These are phyloP conservation scores for Trichosurus vulpecula DNA, from an alignment of 2,797 vertebrate species.

Conservation along the genomic window DNA sequence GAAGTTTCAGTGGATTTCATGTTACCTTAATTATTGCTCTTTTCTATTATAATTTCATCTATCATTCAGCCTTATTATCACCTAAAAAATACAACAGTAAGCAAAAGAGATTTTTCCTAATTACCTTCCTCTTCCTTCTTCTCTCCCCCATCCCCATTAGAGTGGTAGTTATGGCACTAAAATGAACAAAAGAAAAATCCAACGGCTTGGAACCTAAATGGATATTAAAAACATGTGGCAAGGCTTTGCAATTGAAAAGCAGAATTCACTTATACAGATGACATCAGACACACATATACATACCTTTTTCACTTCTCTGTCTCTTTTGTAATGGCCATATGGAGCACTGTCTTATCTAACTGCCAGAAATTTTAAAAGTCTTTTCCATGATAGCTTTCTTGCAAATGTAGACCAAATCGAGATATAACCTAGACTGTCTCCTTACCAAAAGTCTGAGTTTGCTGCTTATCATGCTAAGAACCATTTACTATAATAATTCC, in stretches of 20 bases:
- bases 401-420: slow-evolving; percentile 61
- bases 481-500: slow-evolving; percentile 61
- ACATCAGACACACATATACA: not conserved
- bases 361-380: slow-evolving; percentile 61
- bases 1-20: slow-evolving; percentile 78
- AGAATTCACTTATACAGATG: slow-evolving; percentile 13
- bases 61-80: slow-evolving; percentile 55
- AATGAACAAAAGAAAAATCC: not conserved
- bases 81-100: slow-evolving; percentile 22
- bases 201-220: not conserved
- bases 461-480: slow-evolving; percentile 72
- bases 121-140: not conserved
- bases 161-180: not conserved
- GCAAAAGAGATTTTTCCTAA: slow-evolving; percentile 36
- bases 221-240: not conserved
- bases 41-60: slow-evolving; percentile 46
- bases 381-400: slow-evolving; percentile 74
- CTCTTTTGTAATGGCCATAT: slow-evolving; percentile 65
- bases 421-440: slow-evolving; percentile 68
- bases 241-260: not conserved
- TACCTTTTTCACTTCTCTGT: slow-evolving; percentile 40
- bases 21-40: slow-evolving; percentile 71
- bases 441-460: slow-evolving; percentile 68
- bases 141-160: not conserved
- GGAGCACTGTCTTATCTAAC: slow-evolving; percentile 59